Evolutionary conservation across 2,113 vertebrate genomes (phyloP), one percentile per base, ranked within the genome.

Genomic region (Labeo rohita): DNA sequence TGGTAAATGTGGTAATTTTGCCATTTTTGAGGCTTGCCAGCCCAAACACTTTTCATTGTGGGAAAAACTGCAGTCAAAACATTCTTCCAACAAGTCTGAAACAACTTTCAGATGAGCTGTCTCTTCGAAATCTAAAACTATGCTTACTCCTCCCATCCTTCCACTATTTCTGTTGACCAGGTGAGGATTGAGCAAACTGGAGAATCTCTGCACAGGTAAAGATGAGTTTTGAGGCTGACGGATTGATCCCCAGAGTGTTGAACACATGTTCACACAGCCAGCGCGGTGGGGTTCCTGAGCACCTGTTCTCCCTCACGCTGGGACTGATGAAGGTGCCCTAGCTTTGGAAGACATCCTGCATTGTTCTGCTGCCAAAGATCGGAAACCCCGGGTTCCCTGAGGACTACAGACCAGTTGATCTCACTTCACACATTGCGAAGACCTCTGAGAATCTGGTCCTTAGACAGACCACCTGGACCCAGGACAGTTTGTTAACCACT

Each of bases 241-340:
- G 79, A 81, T 65, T 81, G 79, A 81, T 81, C 79, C 79, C 79
- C 79, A 49, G 79, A 47, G 79, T 66, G 79, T 47, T 49, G 79
- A 81, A 81, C 79, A 81, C 79, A 81, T 81, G 79, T 81, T 81
- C 79, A 65, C 79, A 81, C 79, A 49, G 79, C 18, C 43, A 81
- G n/a, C 59, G 47, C n/a, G 2, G 59, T 81, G 79, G 79, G 79
- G 79, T 81, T 66, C 79, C 43, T 49, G 59, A 81, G 79, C 79
- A 81, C 59, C 79, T 81, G 79, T 81, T 81, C 77, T 63, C 36
- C 39, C 43, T 81, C 59, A 16, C 16, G 43, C 59, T 65, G 79
- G 45, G 23, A 81, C 79, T 66, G 43, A 66, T 81, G 79, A 81
- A 81, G 79, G 79, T 81, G 79, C 79, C 59, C 79, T 47, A 81